Percentiles rank a stretch among this genome's conserved stretches.
Conservation (phyloP, 2,113 vertebrate genomes). For the Serinus canaria region DNA sequence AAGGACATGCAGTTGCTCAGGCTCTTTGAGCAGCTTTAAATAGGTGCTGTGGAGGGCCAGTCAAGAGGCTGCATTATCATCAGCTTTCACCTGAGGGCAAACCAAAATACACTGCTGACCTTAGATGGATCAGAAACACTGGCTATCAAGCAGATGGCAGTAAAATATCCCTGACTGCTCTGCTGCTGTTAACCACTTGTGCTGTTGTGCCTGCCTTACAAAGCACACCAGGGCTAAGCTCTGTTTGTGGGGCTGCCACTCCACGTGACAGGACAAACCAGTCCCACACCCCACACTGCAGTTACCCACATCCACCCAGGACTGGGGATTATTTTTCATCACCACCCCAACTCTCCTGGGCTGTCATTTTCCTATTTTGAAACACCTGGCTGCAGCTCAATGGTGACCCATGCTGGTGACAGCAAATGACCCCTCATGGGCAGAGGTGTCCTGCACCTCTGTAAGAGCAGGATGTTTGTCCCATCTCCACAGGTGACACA, state of each 20-base stretch:
- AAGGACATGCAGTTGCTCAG: neutral
- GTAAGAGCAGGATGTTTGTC: neutral
- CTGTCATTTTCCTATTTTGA: neutral
- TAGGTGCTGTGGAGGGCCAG: neutral
- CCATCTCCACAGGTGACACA: neutral
- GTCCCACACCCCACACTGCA: rapidly evolving
- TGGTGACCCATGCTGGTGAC: neutral
- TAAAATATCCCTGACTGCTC: neutral
- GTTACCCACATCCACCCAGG: neutral
- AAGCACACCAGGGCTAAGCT: neutral
- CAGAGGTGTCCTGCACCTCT: neutral
- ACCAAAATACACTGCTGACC: neutral
- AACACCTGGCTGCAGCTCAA: rapidly evolving
- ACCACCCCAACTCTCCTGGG: neutral
- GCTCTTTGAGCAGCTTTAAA: neutral
- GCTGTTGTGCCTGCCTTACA: neutral
- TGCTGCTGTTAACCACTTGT: neutral
- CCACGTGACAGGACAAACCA: neutral
- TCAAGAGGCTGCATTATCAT: neutral
- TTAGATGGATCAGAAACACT: neutral
- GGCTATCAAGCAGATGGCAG: neutral
- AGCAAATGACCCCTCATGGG: neutral
- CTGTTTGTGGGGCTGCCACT: neutral
- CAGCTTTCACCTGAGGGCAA: conserved; percentile 5
- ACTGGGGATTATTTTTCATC: neutral